phyloP scores from a whole-genome alignment of 1,140 invertebrate species.

The Temnothorax longispinosus region DNA sequence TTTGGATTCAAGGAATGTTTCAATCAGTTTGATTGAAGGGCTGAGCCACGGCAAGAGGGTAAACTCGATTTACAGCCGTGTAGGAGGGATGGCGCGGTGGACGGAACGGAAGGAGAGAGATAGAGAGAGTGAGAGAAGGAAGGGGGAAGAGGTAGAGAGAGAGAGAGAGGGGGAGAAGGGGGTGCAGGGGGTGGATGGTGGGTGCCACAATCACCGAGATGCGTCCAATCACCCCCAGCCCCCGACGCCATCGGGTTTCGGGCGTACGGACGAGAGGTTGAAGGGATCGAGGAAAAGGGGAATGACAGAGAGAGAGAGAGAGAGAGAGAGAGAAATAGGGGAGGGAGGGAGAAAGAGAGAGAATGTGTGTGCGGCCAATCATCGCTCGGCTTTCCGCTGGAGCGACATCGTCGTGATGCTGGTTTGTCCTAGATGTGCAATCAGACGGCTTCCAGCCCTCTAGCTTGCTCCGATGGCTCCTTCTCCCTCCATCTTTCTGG shows the following conservation, averaged over 20 bases:
- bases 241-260: slow-evolving; percentile 85
- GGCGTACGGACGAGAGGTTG: slow-evolving; percentile 79
- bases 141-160: neutral
- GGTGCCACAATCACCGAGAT: slow-evolving; percentile 89
- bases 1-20: slow-evolving; percentile 87
- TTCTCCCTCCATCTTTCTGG: slow-evolving; percentile 79
- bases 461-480: slow-evolving; percentile 71
- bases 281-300: slow-evolving; percentile 73
- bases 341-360: neutral
- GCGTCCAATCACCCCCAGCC: slow-evolving; percentile 88
- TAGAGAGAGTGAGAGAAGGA: neutral
- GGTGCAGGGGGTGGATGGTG: slow-evolving; percentile 77
- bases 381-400: slow-evolving; percentile 84
- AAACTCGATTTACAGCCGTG: slow-evolving; percentile 86
- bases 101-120: slow-evolving; percentile 33
- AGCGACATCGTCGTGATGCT: slow-evolving; percentile 82
- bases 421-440: slow-evolving; percentile 86
- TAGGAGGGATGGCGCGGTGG: slow-evolving; percentile 71
- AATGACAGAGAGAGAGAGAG: slow-evolving; percentile 58
- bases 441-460: slow-evolving; percentile 81
- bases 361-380: slow-evolving; percentile 80
- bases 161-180: slow-evolving; percentile 49
- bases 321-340: slow-evolving; percentile 21
- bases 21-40: slow-evolving; percentile 87
- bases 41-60: slow-evolving; percentile 86